Conservation (phyloP, 2,888 invertebrate species). For the Eristalinus aeneus region DNA sequence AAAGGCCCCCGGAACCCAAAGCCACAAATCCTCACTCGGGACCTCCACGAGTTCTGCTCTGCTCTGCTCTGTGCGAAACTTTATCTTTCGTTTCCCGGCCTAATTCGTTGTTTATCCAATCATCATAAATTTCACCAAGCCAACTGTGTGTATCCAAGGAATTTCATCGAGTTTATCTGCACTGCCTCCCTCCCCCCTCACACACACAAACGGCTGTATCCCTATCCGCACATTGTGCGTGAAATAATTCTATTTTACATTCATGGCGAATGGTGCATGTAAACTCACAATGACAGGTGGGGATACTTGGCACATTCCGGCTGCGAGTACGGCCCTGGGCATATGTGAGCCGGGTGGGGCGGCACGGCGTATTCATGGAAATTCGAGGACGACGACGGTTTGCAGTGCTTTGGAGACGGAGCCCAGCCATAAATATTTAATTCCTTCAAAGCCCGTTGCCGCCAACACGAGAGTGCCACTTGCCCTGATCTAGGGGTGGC, state of each 20-base stretch:
- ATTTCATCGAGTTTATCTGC: conserved; percentile 18
- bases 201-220: conserved; percentile 6
- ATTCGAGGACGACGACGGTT: conserved; percentile 9
- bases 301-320: conserved; percentile 36
- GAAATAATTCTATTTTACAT: conserved; percentile 65
- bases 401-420: conserved; percentile 1
- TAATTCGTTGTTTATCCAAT: conserved; percentile 53
- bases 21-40: conserved; percentile 1
- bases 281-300: conserved; percentile 57
- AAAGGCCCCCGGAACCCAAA: neutral
- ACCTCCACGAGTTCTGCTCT: neutral
- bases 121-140: conserved; percentile 53
- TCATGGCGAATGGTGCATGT: conserved; percentile 55
- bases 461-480: conserved; percentile 1
- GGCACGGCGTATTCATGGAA: conserved; percentile 6
- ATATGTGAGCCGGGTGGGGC: neutral
- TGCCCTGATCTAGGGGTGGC: neutral
- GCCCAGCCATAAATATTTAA: conserved; percentile 60
- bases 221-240: conserved; percentile 50
- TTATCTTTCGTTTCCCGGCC: conserved; percentile 2
- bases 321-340: neutral
- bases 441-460: conserved; percentile 49
- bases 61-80: neutral
- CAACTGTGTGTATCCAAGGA: conserved; percentile 31
- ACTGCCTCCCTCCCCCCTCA: neutral